Base-by-base conservation (phyloP, 1,140 invertebrate species). In the Macrosteles quadrilineatus region DNA sequence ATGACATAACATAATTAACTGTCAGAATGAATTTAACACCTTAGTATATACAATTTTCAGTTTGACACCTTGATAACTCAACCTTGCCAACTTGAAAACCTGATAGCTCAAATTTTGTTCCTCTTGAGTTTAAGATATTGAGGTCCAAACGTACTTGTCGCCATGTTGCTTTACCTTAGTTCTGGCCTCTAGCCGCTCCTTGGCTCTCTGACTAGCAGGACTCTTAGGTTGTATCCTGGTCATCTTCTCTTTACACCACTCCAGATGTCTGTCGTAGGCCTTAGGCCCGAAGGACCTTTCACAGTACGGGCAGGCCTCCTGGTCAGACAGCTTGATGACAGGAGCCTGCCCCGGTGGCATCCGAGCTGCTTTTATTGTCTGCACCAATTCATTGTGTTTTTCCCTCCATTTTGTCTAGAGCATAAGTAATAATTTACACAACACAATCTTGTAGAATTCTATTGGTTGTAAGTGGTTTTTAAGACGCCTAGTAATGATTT, bases 231-330 rank as follows among this genome's bases (percentile, higher is more conserved):
- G 87, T 63, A 89, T 81, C 72, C 91, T 85, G 1, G 85, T 83
- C 67, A 86, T 86, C 53, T 82, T 79, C 77, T 96, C 92, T 76
- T 90, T 91, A 81, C 96, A 98, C 89, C 93, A 97, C 57, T 90
- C 89, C 57, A 96, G 93, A 81, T 98, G 96, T 0, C 95, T 85
- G 71, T 97, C 94, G 75, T 90, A 96, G 0, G 96, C 92, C 75
- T 92, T 92, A 40, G 90, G 82, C 32, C 92, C 94, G 80, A 98
- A 97, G 62, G 87, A 85, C 2, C 95, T 86, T 0, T 85, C 84
- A 78, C 95, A 97, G 73, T 91, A 89, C 1, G 91, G 92, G 83
- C 95, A 97, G 30, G 74, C 67, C 69, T 79, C 77, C 31, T 76
- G 71, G 72, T 75, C 75, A 21, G 73, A 55, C 21, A 72, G 72